phyloP scores from a whole-genome alignment of 2,113 vertebrate species.

The Lanius collurio region DNA sequence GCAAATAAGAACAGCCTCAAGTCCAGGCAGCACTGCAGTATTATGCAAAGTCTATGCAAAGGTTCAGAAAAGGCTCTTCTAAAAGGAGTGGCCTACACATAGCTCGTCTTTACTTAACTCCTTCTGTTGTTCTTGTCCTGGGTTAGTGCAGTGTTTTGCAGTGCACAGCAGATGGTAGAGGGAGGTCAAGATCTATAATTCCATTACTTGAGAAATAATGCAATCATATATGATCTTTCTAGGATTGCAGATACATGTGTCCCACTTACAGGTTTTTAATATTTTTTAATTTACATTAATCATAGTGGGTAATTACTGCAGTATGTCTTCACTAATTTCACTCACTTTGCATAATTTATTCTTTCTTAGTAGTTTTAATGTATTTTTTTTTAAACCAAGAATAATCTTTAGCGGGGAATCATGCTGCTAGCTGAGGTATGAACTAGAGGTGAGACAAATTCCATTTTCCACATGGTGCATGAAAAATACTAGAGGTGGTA shows the following conservation, averaged over 20 bases:
- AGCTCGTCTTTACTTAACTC: not conserved
- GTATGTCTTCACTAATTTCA: not conserved
- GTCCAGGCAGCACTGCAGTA: not conserved
- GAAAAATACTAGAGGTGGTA: not conserved
- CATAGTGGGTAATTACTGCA: not conserved
- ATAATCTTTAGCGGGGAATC: not conserved
- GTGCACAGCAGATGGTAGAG: slow-evolving; percentile 32
- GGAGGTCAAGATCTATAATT: slow-evolving; percentile 28
- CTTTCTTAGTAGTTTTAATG: not conserved
- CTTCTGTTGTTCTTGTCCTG: not conserved
- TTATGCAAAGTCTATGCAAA: not conserved
- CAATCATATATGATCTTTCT: not conserved
- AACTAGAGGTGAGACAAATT: slow-evolving; percentile 19
- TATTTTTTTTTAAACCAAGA: not conserved
- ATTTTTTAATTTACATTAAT: not conserved
- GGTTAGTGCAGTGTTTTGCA: not conserved
- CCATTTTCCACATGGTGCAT: not conserved
- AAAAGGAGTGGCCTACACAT: not conserved
- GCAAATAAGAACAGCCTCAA: not conserved
- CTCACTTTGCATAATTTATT: not conserved
- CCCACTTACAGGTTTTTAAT: not conserved
- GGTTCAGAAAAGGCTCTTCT: not conserved
- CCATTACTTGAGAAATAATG: slow-evolving; percentile 6
- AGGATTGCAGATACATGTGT: not conserved
- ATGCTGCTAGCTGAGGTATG: not conserved